Base-by-base conservation (phyloP, 2,888 invertebrate genomes). In the Drosophila birchii region DNA sequence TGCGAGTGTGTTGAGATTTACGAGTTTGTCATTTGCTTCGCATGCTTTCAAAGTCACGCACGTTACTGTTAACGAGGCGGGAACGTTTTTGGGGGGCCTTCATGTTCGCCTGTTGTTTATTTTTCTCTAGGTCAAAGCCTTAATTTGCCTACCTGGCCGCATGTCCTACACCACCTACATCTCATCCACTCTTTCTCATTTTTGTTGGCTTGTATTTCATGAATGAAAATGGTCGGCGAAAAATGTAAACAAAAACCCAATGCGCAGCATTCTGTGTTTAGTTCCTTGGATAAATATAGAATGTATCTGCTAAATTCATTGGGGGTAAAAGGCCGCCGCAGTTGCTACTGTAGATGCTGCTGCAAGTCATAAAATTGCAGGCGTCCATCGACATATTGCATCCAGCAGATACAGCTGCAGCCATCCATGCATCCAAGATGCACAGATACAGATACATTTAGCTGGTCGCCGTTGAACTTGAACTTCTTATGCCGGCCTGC, bases 81-180 rank as follows among this genome's bases (percentile, higher is more conserved):
- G 41, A 55, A 55, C 32, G 62, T 36, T 54, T 66, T 73, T n/a
- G 78, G 51, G 69, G 54, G 63, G 55, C 4, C n/a, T 39, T 36
- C 29, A 23, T 72, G 66, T 59, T 60, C 66, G 80, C 43, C 39
- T 72, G 58, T 77, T 83, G 82, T 83, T 82, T 80, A 74, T 75
- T 81, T 82, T 80, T 86, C 88, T 88, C 84, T 86, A 88, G 86
- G 86, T 86, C 86, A 86, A 88, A 88, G 86, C 86, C 88, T 86
- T 86, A 86, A 86, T 86, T 88, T 86, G 86, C 81, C 80, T 78
- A 84, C 61, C 69, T 75, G 80, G 73, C 49, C 18, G 34, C 51
- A 16, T 53, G 78, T 73, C 70, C 44, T 61, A 29, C 29, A 29
- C 29, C 29, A 34, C 34, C 60, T 57, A 44, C 55, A 34, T 38